Evolutionary conservation across 2,113 vertebrate species (phyloP).

Genomic region (Colius striatus): DNA sequence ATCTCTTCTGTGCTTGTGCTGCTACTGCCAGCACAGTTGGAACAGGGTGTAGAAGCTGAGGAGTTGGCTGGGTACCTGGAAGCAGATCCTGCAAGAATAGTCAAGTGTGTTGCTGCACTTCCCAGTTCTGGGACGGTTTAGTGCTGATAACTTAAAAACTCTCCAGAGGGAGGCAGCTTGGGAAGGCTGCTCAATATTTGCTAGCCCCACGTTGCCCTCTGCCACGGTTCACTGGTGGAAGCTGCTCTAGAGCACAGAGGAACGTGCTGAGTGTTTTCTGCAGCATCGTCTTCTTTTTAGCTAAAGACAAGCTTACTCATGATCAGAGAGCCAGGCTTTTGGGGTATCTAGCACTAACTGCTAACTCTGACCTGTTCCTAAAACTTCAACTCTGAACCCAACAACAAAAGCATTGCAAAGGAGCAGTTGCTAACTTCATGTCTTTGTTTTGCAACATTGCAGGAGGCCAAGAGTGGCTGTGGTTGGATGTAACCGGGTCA

Average conservation of each 20-base stretch:
- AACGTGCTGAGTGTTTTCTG: neutral
- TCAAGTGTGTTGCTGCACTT: neutral
- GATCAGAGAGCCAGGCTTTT: neutral
- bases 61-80: neutral
- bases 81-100: neutral
- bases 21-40: neutral
- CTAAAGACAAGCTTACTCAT: neutral
- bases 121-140: neutral
- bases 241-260: neutral
- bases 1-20: neutral
- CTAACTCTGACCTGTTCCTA: neutral
- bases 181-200: conserved; percentile 16
- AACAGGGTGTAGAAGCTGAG: neutral
- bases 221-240: neutral
- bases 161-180: neutral
- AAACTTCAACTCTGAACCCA: neutral
- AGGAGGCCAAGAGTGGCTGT: neutral
- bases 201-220: neutral
- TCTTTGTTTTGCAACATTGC: neutral
- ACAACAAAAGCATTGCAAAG: neutral
- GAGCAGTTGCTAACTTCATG: neutral
- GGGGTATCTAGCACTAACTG: neutral
- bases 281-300: neutral
- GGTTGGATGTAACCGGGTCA: neutral
- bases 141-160: neutral